Conservation (phyloP, 1,140 invertebrate genomes). For the Drosophila kikkawai region DNA sequence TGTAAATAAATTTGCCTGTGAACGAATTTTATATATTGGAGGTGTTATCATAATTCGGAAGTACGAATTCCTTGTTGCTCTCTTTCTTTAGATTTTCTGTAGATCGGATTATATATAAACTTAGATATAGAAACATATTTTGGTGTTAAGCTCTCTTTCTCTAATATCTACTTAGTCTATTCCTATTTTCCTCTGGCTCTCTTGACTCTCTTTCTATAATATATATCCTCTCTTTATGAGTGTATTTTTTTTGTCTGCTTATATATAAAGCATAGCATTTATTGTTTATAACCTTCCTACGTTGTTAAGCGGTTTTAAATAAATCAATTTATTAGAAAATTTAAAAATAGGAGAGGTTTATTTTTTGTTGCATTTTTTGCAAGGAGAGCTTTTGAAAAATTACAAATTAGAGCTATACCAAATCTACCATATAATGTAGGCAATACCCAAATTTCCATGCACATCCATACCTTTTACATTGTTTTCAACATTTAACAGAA, state of each 20-base stretch:
- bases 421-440: not conserved
- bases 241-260: conserved; percentile 17
- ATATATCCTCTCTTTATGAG: conserved; percentile 2
- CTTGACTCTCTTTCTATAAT: not conserved
- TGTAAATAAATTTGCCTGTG: conserved; percentile 16
- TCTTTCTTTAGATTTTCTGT: conserved; percentile 3
- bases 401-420: not conserved
- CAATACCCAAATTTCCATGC: not conserved
- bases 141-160: conserved; percentile 7
- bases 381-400: not conserved
- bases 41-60: conserved; percentile 2
- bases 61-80: not conserved
- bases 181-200: conserved; percentile 1
- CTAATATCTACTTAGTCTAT: conserved; percentile 13
- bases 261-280: conserved; percentile 1
- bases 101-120: conserved; percentile 1
- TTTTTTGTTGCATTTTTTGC: conserved; percentile 1
- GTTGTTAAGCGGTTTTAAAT: not conserved
- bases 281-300: not conserved
- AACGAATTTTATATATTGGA: conserved; percentile 6
- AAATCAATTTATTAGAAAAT: not conserved
- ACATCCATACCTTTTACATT: not conserved
- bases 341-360: conserved; percentile 1
- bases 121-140: conserved; percentile 3
- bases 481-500: not conserved